Percentiles rank a stretch among this genome's conserved stretches.
Conservation (phyloP, 1,140 invertebrate species). For the Bombus turneri region DNA sequence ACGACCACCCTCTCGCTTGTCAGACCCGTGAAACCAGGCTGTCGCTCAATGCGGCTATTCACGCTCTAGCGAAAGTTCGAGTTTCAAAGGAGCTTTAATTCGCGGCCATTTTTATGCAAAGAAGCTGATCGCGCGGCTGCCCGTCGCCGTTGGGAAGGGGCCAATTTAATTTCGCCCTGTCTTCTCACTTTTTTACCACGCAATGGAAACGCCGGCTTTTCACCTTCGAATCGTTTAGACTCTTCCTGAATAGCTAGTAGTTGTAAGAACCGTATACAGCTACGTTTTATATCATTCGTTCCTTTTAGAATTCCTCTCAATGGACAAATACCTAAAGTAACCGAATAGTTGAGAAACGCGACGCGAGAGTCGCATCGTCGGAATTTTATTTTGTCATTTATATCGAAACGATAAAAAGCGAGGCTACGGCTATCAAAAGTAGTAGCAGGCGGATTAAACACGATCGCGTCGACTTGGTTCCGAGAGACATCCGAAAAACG, state of each 20-base stretch:
- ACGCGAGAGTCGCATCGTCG: too few relatives aligned
- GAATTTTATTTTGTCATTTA: too few relatives aligned
- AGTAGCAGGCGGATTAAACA: background rate
- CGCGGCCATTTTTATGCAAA: slow-evolving; percentile 64
- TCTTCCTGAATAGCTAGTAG: background rate
- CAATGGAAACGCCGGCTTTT: slow-evolving; percentile 11
- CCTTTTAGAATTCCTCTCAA: background rate
- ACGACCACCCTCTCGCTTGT: background rate
- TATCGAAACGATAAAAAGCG: background rate
- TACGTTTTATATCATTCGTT: background rate
- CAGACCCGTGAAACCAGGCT: background rate
- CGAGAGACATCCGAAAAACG: background rate
- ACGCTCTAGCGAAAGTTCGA: slow-evolving; percentile 21
- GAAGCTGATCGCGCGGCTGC: slow-evolving; percentile 24
- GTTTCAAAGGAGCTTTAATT: slow-evolving; percentile 52
- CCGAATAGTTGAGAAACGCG: background rate
- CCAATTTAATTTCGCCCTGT: slow-evolving; percentile 44
- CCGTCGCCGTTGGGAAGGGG: background rate
- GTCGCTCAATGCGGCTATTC: slow-evolving; percentile 42
- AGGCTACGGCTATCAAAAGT: too few relatives aligned
- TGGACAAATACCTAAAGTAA: background rate
- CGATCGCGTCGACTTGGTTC: background rate
- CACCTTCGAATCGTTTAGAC: background rate
- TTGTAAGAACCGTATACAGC: background rate
- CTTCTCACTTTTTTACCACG: background rate